These are phyloP conservation scores for Pycnomerus fuliginosus DNA, from an alignment of 2,888 invertebrate genomes.

Conservation along the genomic window DNA sequence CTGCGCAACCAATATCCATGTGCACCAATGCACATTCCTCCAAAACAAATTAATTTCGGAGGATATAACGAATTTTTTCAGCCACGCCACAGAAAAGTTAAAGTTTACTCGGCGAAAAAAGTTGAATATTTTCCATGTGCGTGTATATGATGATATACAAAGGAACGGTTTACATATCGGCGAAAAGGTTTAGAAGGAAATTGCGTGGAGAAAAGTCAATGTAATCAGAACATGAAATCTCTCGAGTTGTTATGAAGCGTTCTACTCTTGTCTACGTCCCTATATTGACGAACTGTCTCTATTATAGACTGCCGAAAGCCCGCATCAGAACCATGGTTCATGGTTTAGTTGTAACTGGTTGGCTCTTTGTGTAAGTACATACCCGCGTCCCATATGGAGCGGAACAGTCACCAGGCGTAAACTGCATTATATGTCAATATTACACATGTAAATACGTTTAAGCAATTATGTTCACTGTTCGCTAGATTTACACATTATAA, in stretches of 20 bases:
- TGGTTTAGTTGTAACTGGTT: no score
- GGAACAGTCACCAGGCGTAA: slow-evolving; percentile 9
- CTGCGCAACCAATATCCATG: no score
- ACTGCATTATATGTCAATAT: slow-evolving; percentile 30
- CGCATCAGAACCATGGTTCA: slow-evolving; percentile 9
- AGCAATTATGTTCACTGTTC: slow-evolving; percentile 28
- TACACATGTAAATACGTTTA: slow-evolving; percentile 30
- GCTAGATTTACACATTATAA: slow-evolving; percentile 24
- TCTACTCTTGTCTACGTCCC: slow-evolving; percentile 25
- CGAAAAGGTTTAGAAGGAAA: slow-evolving; percentile 38
- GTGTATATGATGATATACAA: slow-evolving; percentile 27
- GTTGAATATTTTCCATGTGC: slow-evolving; percentile 24
- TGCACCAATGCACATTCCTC: no score
- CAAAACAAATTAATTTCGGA: no score
- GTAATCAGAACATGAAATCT: slow-evolving; percentile 34
- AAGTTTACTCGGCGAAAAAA: no score
- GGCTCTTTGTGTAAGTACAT: not conserved
- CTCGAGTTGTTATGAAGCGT: slow-evolving; percentile 32
- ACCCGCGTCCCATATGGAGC: slow-evolving; percentile 17
- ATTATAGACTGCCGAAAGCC: slow-evolving; percentile 9
- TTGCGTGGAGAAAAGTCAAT: slow-evolving; percentile 32
- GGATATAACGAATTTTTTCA: no score
- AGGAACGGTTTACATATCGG: slow-evolving; percentile 39
- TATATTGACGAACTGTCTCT: slow-evolving; percentile 19
- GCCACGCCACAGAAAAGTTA: no score